Percentiles rank a stretch among this genome's conserved stretches.
Evolutionary conservation across 2,113 vertebrate genomes (phyloP).

Genomic region (Microtus ochrogaster): DNA sequence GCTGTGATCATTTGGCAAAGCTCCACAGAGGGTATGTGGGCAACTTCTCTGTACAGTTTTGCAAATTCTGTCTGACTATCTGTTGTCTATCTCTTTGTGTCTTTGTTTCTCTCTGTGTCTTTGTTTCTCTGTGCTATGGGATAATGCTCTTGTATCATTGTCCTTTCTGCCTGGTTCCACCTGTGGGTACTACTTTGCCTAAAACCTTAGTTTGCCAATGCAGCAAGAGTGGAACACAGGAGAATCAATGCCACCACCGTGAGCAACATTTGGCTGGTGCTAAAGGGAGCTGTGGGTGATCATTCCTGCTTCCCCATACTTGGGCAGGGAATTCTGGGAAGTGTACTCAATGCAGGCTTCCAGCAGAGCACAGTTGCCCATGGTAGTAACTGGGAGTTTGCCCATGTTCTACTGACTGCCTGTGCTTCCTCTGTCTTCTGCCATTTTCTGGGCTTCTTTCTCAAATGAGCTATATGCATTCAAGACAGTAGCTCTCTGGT

Average conservation of each 20-base stretch:
- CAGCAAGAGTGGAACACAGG: no score
- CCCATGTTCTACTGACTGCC: fast-evolving
- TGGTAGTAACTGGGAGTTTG: fast-evolving
- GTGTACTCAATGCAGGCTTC: background rate
- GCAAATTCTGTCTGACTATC: background rate
- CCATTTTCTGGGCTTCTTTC: background rate
- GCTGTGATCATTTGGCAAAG: background rate
- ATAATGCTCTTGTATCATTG: no score
- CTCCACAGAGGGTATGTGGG: background rate
- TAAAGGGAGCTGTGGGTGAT: background rate
- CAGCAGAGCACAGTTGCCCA: background rate
- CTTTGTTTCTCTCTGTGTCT: background rate
- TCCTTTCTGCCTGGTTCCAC: no score
- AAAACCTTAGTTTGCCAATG: background rate
- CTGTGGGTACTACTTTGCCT: background rate
- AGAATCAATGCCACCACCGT: background rate
- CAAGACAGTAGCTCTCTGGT: background rate
- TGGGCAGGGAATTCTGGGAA: background rate
- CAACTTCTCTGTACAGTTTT: background rate
- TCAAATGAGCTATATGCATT: background rate
- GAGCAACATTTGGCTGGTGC: background rate
- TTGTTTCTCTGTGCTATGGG: background rate
- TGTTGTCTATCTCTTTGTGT: background rate
- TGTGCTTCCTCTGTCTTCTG: fast-evolving
- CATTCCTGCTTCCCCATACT: no score